Conservation (phyloP, 1,140 invertebrate species). For the Aleiodes sp. region DNA sequence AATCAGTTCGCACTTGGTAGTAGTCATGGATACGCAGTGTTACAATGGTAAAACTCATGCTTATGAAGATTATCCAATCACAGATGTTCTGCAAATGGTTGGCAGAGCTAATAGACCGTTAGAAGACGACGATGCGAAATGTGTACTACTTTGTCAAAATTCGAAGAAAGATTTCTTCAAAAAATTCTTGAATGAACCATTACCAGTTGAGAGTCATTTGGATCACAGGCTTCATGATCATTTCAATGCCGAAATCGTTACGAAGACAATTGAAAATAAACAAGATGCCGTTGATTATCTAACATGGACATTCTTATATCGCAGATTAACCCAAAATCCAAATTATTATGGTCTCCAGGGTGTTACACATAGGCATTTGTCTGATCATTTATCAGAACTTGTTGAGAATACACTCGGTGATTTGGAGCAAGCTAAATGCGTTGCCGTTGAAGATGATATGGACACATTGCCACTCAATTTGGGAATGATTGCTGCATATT, state of each 20-base stretch:
- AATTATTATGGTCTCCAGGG: slow-evolving; percentile 99
- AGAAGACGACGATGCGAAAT: slow-evolving; percentile 94
- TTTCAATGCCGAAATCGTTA: slow-evolving; percentile 99
- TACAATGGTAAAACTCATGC: slow-evolving; percentile 95
- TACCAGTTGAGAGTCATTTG: slow-evolving; percentile 97
- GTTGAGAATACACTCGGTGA: slow-evolving; percentile 96
- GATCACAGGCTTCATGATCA: slow-evolving; percentile 98
- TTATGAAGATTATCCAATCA: slow-evolving; percentile 98
- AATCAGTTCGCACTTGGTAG: slow-evolving; percentile 89
- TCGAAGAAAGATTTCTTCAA: slow-evolving; percentile 99
- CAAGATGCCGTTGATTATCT: slow-evolving; percentile 99
- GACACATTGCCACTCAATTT: slow-evolving; percentile 95
- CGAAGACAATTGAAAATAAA: slow-evolving; percentile 99
- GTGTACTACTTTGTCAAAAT: slow-evolving; percentile 95
- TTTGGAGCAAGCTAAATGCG: slow-evolving; percentile 97
- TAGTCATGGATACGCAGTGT: slow-evolving; percentile 97
- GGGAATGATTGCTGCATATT: slow-evolving; percentile 99
- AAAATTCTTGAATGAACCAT: slow-evolving; percentile 96
- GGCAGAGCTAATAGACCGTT: slow-evolving; percentile 90
- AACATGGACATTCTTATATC: slow-evolving; percentile 99
- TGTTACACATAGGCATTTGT: slow-evolving; percentile 95
- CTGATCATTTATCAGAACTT: slow-evolving; percentile 97
- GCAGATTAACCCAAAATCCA: slow-evolving; percentile 97
- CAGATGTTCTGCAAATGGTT: slow-evolving; percentile 98
- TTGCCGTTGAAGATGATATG: slow-evolving; percentile 98